These are phyloP conservation scores for Axinella damicornis DNA, from an alignment of 37 sponge, comb jelly and placozoan species.

Conservation along the genomic window DNA sequence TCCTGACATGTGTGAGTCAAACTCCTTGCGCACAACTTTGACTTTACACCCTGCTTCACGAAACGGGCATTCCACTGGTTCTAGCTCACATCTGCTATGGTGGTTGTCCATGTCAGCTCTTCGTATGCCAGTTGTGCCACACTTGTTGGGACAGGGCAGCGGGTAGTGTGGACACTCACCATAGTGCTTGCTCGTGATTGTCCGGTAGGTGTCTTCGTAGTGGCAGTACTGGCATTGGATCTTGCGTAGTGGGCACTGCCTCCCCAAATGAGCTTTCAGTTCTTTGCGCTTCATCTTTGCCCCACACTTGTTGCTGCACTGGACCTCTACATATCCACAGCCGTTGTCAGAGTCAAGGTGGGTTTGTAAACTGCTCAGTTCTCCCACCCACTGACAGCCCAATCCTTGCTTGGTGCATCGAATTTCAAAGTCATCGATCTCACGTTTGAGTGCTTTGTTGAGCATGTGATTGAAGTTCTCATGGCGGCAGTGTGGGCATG, in stretches of 20 bases:
- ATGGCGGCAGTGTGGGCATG: constrained; percentile 11
- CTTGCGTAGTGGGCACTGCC: background rate
- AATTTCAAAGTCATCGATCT: background rate
- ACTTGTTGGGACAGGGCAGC: constrained; percentile 36
- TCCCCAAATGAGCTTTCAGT: background rate
- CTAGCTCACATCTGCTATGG: background rate
- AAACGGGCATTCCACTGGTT: constrained; percentile 17
- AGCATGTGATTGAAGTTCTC: background rate
- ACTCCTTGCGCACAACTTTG: background rate
- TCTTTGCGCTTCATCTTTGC: background rate
- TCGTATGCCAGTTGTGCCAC: constrained; percentile 14
- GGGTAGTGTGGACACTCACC: constrained; percentile 21
- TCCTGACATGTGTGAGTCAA: background rate
- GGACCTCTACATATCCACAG: background rate
- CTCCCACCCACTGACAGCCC: constrained; percentile 13
- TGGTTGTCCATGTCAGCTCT: constrained; percentile 3
- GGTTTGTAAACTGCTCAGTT: background rate
- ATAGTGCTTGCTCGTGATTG: constrained; percentile 11
- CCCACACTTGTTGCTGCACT: background rate
- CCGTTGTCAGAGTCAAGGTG: background rate
- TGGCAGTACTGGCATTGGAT: constrained; percentile 7
- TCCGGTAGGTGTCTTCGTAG: background rate
- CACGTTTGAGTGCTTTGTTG: background rate
- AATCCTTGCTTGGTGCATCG: background rate
- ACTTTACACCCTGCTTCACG: constrained; percentile 11